These are phyloP conservation scores for Eupithecia insigniata DNA, from an alignment of 2,888 invertebrate species.

Conservation along the genomic window DNA sequence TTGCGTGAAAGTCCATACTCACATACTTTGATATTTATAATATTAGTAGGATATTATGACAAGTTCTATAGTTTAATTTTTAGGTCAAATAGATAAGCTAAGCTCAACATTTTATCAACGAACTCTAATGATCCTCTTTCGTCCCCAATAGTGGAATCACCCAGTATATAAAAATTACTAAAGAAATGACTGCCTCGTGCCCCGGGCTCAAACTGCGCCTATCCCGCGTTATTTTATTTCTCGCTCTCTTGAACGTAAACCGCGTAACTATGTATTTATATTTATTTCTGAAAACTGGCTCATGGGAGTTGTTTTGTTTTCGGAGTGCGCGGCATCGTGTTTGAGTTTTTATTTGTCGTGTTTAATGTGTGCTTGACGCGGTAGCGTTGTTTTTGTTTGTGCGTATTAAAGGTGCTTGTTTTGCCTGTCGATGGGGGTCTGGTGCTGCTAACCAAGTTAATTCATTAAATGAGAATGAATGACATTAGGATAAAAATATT, in stretches of 20 bases:
- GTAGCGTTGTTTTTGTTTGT: conserved; percentile 27
- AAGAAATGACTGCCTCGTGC: conserved; percentile 75
- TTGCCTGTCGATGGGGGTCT: background rate
- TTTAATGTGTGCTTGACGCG: conserved; percentile 38
- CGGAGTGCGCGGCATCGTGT: conserved; percentile 40
- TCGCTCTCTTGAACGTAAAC: conserved; percentile 75
- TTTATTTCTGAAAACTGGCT: conserved; percentile 42
- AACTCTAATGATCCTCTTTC: background rate
- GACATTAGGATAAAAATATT: too few relatives aligned
- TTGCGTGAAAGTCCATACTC: too few relatives aligned
- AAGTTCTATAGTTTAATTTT: background rate
- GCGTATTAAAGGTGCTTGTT: conserved; percentile 38
- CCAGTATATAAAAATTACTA: conserved; percentile 63
- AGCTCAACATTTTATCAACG: background rate
- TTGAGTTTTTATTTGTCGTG: conserved; percentile 44
- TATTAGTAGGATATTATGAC: too few relatives aligned
- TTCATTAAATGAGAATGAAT: background rate
- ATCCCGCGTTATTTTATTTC: conserved; percentile 81
- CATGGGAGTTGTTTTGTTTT: conserved; percentile 41
- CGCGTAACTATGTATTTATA: conserved; percentile 45
- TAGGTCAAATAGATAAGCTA: background rate
- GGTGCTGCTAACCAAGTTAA: background rate
- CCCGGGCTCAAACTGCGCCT: conserved; percentile 76
- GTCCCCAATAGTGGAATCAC: conserved; percentile 20
- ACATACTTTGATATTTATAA: too few relatives aligned